These are phyloP conservation scores for Tetragnatha versicolor DNA, from an alignment of 1,140 invertebrate genomes.

Conservation along the genomic window DNA sequence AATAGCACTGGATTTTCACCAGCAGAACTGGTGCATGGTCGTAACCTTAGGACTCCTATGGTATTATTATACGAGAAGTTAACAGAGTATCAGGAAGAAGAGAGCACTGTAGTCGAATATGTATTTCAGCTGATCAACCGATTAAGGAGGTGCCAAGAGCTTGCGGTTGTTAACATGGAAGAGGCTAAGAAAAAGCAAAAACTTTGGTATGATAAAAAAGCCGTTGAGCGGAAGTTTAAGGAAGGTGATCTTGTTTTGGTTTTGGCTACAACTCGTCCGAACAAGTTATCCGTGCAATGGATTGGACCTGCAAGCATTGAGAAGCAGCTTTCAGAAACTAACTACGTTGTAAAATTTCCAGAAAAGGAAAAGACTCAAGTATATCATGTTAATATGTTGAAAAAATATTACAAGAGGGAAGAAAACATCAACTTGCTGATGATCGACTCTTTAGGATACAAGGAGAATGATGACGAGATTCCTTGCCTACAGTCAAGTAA, in stretches of 20 bases:
- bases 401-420: slow-evolving; percentile 1
- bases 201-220: slow-evolving; percentile 11
- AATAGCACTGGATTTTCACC: neutral
- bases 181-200: neutral
- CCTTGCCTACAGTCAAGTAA: neutral
- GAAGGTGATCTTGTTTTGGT: slow-evolving; percentile 2
- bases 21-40: neutral
- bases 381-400: slow-evolving; percentile 18
- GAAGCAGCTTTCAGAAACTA: slow-evolving; percentile 6
- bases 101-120: neutral
- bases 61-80: neutral
- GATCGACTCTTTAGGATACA: neutral
- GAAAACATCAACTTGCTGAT: neutral
- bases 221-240: neutral
- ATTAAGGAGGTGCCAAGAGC: slow-evolving; percentile 5
- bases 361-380: slow-evolving; percentile 3
- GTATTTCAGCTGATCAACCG: neutral
- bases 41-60: neutral
- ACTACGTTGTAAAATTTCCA: slow-evolving; percentile 9
- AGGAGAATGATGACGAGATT: neutral
- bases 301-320: neutral
- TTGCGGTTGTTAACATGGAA: neutral
- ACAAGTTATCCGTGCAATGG: slow-evolving; percentile 16
- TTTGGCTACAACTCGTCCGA: neutral
- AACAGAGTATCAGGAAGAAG: neutral